Evolutionary conservation across 2,797 vertebrate species (phyloP), one percentile per base, ranked within the genome.

Genomic region (Parotocinclus haroldoi): DNA sequence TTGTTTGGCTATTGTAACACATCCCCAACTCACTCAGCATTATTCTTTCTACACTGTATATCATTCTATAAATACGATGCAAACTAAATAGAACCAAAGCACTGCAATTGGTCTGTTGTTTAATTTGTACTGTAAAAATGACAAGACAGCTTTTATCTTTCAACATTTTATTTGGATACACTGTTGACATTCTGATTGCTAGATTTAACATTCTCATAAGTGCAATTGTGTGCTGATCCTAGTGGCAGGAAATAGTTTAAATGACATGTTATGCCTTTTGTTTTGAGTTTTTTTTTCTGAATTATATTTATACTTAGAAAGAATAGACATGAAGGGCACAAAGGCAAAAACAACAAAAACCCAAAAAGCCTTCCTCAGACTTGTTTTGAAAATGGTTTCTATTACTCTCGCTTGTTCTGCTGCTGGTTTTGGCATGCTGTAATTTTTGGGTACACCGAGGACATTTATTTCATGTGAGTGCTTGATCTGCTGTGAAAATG

Each of bases 381-480:
- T 27, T 53, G 59, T 68, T 71, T 66, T 66, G 51, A 58, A 56
- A 68, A 77, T 14, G 50, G 40, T 36, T 61, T 44, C 17, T 48
- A 63, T 75, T 18, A 40, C 58, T 70, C 65, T 57, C 63, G 55
- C 62, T 76, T 72, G 56, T 67, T 72, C 36, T 39, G 63, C 56
- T 44, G 57, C 62, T 69, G 58, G 68, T 69, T n/a, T 67, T 75
- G 73, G 70, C 76, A 78, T 64, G 51, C 48, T 78, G 73, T 60
- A 63, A 75, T 70, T 75, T 27, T 67, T 63, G 66, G 48, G 50
- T 48, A 56, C 50, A 10, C 45, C 19, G 50, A 69, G 16, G 55
- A 61, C 63, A 73, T 75, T 68, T 75, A 67, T 75, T 75, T 66
- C 19, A 55, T 66, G 58, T 50, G 59, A 72, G 66, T 64, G 63